Conservation (phyloP, 2,797 vertebrate genomes). For the Bradypodion pumilum region DNA sequence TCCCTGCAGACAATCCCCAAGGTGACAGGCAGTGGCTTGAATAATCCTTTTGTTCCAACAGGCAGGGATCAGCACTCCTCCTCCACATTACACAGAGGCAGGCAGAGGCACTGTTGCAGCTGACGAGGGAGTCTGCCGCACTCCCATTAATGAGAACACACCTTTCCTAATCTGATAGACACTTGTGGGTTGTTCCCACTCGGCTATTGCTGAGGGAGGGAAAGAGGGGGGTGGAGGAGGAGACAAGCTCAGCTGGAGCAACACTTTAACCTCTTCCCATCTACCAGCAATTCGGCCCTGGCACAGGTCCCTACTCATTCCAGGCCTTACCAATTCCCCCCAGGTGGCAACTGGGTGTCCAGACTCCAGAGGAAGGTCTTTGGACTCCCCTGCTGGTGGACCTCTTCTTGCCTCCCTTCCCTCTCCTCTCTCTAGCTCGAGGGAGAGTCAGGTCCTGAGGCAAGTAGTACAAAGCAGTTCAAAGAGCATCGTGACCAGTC, state of each 20-base stretch:
- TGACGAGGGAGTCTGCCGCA: slow-evolving; percentile 38
- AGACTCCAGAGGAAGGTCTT: background rate
- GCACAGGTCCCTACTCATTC: background rate
- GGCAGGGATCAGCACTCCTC: slow-evolving; percentile 26
- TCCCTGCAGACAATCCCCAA: background rate
- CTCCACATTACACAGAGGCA: slow-evolving; percentile 32
- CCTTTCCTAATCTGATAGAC: slow-evolving; percentile 51
- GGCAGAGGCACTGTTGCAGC: background rate
- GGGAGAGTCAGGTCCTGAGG: slow-evolving; percentile 9
- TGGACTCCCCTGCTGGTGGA: slow-evolving; percentile 21
- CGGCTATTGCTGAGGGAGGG: slow-evolving; percentile 21
- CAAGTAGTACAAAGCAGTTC: slow-evolving; percentile 39
- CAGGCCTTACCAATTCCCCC: background rate
- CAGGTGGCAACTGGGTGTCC: accelerated
- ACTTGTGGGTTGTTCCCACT: slow-evolving; percentile 56
- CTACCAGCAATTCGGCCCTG: background rate
- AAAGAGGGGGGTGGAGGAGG: slow-evolving; percentile 45
- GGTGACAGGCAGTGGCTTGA: background rate
- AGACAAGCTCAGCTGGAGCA: slow-evolving; percentile 27
- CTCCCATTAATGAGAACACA: slow-evolving; percentile 49
- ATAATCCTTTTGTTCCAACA: background rate
- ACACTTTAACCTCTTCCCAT: slow-evolving; percentile 1
- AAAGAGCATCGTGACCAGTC: slow-evolving; percentile 40
- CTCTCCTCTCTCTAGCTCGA: background rate
- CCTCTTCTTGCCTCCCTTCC: background rate